These are phyloP conservation scores for Patella caerulea DNA, from an alignment of 2,888 invertebrate species.

Conservation along the genomic window DNA sequence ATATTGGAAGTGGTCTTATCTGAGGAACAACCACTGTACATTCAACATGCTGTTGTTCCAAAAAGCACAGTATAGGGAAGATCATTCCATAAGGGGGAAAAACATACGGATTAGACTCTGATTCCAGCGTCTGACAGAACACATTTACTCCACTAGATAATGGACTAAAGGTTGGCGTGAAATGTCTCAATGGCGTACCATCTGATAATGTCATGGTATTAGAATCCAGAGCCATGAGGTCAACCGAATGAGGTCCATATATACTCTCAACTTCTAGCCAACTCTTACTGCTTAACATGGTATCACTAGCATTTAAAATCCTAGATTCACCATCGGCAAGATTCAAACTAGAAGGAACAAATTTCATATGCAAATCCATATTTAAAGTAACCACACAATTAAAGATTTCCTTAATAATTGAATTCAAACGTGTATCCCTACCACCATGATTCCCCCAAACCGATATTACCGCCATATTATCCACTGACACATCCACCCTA, in stretches of 20 bases:
- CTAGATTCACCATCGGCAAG: constrained; percentile 21
- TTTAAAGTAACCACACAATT: constrained; percentile 18
- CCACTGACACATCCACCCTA: not conserved
- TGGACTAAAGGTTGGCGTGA: not conserved
- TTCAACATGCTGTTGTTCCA: not conserved
- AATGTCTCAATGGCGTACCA: not conserved
- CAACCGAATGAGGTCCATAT: constrained; percentile 25
- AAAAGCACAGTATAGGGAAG: not conserved
- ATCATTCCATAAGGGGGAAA: not conserved
- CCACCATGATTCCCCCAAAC: not conserved
- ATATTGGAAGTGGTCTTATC: not conserved
- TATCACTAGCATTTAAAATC: not conserved
- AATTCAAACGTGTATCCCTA: not conserved
- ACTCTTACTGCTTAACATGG: not conserved
- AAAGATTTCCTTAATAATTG: not conserved
- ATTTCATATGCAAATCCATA: constrained; percentile 27
- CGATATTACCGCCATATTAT: not conserved
- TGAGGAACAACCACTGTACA: not conserved
- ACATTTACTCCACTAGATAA: not conserved
- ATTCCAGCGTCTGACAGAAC: not conserved
- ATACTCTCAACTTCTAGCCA: not conserved
- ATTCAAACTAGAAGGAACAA: constrained; percentile 27
- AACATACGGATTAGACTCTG: not conserved
- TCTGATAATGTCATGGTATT: constrained; percentile 23
- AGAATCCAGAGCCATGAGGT: constrained; percentile 35